Evolutionary conservation across 2,888 invertebrate species (phyloP), one percentile per base, ranked within the genome.

Genomic region (Lasioglossum leucozonium): DNA sequence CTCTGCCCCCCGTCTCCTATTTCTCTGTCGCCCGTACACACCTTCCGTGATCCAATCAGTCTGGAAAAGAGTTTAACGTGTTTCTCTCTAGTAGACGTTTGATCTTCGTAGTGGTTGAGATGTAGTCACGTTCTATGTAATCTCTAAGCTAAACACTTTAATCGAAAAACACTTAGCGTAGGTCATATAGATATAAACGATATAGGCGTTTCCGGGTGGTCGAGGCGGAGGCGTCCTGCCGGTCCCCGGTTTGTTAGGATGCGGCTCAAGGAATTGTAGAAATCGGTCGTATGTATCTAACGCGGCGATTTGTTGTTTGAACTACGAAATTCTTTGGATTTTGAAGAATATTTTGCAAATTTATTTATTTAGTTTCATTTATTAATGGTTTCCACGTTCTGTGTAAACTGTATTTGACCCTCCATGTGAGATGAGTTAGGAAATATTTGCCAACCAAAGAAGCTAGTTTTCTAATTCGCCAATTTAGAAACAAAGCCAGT

Each of bases 101-200:
- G 93, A 92, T 92, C 89, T 91, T 84, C 81, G 90, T 91, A 91
- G 93, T 94, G 92, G 88, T 92, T 90, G 92, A 87, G 37, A 91
- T 84, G 93, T 94, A 94, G 94, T 92, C 86, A 91, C 92, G 92
- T 93, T 94, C 91, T 91, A 93, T 94, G 91, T 94, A 94, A 94
- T 92, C 93, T 93, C 91, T 92, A 93, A 93, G 91, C 92, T 93
- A 93, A 92, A 91, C 90, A 92, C 92, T 92, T 94, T 94, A 93
- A 93, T 93, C 93, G 91, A 93, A 88, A 55, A 90, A 92, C 91
- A 92, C 87, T 91, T 94, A 93, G 93, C 76, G 90, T 94, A 93
- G 93, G 92, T 92, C 86, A 80, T 91, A 90, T 93, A 93, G 93
- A 85, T 89, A 88, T 93, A 75, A 92, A 92, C 89, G 90, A 91